Evolutionary conservation across 2,113 vertebrate genomes (phyloP).

Genomic region (Podilymbus podiceps): DNA sequence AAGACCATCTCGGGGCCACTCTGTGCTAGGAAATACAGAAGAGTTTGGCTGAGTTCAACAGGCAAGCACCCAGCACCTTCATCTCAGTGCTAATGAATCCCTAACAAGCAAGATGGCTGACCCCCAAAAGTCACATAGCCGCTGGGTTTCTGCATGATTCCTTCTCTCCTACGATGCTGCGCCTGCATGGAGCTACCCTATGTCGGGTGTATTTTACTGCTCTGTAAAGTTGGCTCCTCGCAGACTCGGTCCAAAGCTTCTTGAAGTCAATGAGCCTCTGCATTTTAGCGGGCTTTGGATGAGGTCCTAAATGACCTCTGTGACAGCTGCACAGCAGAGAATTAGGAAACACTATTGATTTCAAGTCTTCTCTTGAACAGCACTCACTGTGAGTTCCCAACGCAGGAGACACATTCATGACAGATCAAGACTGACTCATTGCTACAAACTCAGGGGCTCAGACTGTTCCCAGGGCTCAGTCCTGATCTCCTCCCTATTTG

Average conservation of each 20-base stretch:
- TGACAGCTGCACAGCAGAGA: background rate
- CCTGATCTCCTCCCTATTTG: background rate
- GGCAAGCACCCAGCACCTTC: background rate
- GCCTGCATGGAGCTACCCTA: background rate
- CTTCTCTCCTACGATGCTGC: background rate
- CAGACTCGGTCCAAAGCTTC: background rate
- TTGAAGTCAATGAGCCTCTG: background rate
- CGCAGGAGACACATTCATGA: rapidly evolving
- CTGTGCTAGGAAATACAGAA: background rate
- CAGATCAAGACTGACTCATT: background rate
- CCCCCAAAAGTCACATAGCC: background rate
- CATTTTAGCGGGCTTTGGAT: background rate
- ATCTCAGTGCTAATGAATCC: background rate
- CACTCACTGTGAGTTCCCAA: background rate
- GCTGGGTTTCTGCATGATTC: background rate
- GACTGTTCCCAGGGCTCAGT: background rate
- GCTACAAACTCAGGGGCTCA: background rate
- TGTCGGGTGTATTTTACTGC: background rate
- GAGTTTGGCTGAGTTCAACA: background rate
- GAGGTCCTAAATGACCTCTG: background rate
- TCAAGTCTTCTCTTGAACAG: background rate
- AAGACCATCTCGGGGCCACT: background rate
- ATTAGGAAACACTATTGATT: background rate
- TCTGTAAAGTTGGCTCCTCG: background rate
- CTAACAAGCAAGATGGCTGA: background rate